Evolutionary conservation across 2,888 invertebrate species (phyloP).

Genomic region (Ernsta delagoae): DNA sequence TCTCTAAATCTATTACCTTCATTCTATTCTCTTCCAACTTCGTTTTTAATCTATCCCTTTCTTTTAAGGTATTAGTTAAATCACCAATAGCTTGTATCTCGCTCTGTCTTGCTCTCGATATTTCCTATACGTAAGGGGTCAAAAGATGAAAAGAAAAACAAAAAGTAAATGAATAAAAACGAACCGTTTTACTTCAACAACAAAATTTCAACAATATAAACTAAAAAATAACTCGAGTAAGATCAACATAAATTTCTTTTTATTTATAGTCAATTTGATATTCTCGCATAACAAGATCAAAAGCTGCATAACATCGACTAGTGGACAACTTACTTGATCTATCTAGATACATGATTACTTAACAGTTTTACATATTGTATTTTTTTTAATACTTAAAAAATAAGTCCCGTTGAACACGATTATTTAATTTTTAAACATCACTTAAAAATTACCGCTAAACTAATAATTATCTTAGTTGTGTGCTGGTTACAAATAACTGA

Average conservation of each 20-base stretch:
- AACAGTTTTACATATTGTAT: constrained; percentile 79
- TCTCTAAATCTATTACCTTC: constrained; percentile 80
- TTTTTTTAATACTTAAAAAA: constrained; percentile 77
- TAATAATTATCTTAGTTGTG: constrained; percentile 77
- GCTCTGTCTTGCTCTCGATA: constrained; percentile 69
- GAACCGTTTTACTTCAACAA: constrained; percentile 68
- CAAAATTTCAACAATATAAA: constrained; percentile 74
- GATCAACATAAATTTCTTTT: constrained; percentile 67
- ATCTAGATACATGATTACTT: constrained; percentile 81
- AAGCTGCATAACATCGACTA: constrained; percentile 80
- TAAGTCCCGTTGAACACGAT: constrained; percentile 82
- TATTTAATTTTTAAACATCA: constrained; percentile 74
- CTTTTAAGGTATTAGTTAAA: constrained; percentile 62
- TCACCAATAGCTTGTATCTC: constrained; percentile 71
- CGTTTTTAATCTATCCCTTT: constrained; percentile 65
- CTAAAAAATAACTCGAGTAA: constrained; percentile 71
- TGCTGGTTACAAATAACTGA: constrained; percentile 72
- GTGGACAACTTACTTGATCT: constrained; percentile 79
- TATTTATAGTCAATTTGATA: constrained; percentile 65
- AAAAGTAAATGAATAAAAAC: constrained; percentile 56
- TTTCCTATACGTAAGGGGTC: constrained; percentile 68
- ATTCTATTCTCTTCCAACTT: constrained; percentile 74
- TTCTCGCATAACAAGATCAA: constrained; percentile 74
- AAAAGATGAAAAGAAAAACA: constrained; percentile 69
- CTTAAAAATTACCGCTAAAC: constrained; percentile 79